Evolutionary conservation across 2,797 vertebrate species (phyloP).

Genomic region (Tachyglossus aculeatus): DNA sequence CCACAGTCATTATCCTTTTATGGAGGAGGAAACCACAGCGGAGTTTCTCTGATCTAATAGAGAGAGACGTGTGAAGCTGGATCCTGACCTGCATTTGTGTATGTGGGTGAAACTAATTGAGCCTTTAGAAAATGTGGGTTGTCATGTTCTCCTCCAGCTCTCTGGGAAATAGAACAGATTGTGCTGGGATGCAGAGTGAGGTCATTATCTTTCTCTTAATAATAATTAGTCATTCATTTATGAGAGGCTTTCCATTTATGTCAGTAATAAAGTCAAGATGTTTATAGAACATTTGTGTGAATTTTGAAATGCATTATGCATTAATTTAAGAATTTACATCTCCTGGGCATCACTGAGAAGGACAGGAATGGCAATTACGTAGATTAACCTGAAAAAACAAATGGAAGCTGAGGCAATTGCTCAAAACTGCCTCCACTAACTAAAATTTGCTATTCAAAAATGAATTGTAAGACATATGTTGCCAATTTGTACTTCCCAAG

Average conservation of each 20-base stretch:
- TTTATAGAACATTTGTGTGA: conserved; percentile 38
- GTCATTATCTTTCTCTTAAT: conserved; percentile 38
- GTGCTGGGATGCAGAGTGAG: conserved; percentile 10
- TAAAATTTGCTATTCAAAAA: neutral
- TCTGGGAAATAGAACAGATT: conserved; percentile 24
- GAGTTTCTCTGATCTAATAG: no score
- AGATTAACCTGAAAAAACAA: conserved; percentile 8
- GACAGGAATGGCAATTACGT: neutral
- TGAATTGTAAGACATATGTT: no score
- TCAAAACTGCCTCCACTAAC: neutral
- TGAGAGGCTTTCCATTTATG: conserved; percentile 20
- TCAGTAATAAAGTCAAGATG: conserved; percentile 42
- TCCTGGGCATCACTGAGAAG: conserved; percentile 14
- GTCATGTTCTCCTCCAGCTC: neutral
- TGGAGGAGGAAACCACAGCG: no score
- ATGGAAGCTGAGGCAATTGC: neutral
- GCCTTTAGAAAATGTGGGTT: neutral
- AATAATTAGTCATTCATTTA: conserved; percentile 40
- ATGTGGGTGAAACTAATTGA: neutral
- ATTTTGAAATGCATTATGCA: conserved; percentile 31
- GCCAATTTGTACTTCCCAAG: no score
- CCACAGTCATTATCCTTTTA: no score
- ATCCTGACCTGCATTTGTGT: no score
- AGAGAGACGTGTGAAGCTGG: neutral
- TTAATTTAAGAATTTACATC: neutral